Evolutionary conservation across 2,113 vertebrate species (phyloP), one percentile per base, ranked within the genome.

Genomic region (Clinocottus analis): DNA sequence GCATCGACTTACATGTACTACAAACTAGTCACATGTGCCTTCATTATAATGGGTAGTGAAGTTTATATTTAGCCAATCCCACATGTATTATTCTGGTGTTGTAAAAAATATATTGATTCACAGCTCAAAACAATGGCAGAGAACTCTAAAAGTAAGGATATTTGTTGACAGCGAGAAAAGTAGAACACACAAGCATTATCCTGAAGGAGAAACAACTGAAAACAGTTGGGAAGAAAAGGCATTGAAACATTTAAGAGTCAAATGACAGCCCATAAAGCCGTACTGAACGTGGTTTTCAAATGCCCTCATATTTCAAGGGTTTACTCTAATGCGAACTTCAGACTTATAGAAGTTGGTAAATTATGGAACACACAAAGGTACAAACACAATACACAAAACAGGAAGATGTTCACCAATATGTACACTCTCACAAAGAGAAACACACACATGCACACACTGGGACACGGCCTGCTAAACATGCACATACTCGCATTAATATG

Each of bases 401-500:
- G 31, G n/a, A 31, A 61, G 21, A 58, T 45, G 21, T 56, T 69
- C 29, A n/a, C 29, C 35, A 65, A 73, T 43, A 39, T 27, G 25
- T 16, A 31, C 53, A 37, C 31, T 25, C 12, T 5, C n/a, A 62
- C 21, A 58, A 51, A 5, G 19, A 55, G 11, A 53, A 23, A 45
- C 51, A 41, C 37, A 41, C 29, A 47, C 2, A 47, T 3, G 19
- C 45, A 67, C 66, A 61, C 43, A 37, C 13, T 31, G 60, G n/a
- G 43, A 67, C 66, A 33, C 12, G 37, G 72, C 39, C 63, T 59
- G 58, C 65, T 76, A 56, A 76, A 56, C 76, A 77, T 70, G 65
- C 35, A 17, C 61, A 75, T 35, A 76, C 77, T 81, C 3, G 0
- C 74, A 61, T 41, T 68, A 58, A 72, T 72, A 58, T 68, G 70